These are phyloP conservation scores for Ochropleura leucogaster DNA, from an alignment of 2,888 invertebrate genomes.

Conservation along the genomic window DNA sequence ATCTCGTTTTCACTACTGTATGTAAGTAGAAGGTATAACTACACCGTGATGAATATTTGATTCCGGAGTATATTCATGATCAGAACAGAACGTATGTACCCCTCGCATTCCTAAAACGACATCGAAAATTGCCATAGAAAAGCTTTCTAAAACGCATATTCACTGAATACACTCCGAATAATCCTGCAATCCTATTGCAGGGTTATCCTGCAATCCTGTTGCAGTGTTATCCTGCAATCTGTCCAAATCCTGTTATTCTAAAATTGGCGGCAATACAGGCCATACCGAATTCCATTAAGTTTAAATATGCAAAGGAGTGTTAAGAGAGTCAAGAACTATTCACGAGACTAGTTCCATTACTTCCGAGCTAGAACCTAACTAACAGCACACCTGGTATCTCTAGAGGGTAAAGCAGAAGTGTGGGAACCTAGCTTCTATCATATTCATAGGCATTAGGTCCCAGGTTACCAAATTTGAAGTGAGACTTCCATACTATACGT, in stretches of 20 bases:
- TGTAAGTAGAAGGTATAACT: not conserved
- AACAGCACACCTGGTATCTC: slow-evolving; percentile 13
- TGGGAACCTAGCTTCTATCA: not conserved
- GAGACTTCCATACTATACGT: too few species aligned
- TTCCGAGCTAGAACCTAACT: slow-evolving; percentile 1
- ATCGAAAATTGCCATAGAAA: not conserved
- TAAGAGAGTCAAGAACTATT: slow-evolving; percentile 28
- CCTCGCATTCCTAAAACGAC: not conserved
- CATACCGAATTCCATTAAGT: slow-evolving; percentile 7
- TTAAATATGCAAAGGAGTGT: slow-evolving; percentile 35
- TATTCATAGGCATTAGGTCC: slow-evolving; percentile 10
- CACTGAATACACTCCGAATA: not conserved
- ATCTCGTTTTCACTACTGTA: accelerated
- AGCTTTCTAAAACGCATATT: not conserved
- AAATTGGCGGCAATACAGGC: slow-evolving; percentile 8
- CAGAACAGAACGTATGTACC: not conserved
- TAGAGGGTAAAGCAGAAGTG: not conserved
- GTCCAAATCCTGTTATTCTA: too few species aligned
- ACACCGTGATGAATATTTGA: not conserved
- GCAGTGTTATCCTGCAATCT: too few species aligned
- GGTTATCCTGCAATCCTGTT: too few species aligned
- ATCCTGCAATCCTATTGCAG: too few species aligned
- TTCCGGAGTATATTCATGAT: not conserved
- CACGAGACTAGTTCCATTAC: slow-evolving; percentile 14
- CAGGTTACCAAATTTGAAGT: not conserved